These are phyloP conservation scores for Trissolcus japonicus DNA, from an alignment of 2,888 invertebrate genomes.

Conservation along the genomic window DNA sequence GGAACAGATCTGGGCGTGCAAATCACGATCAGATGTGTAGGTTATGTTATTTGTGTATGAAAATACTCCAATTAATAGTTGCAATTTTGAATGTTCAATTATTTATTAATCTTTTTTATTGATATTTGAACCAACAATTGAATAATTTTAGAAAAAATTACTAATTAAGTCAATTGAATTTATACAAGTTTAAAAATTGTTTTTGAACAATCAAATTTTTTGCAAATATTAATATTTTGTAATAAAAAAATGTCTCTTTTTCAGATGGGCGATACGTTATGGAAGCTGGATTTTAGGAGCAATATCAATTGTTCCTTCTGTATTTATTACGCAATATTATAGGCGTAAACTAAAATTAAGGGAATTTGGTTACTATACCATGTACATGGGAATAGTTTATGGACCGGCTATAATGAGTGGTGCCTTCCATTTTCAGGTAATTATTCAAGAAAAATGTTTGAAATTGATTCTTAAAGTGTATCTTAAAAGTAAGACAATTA, in stretches of 20 bases:
- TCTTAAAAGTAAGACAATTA: background rate
- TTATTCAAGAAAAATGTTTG: no score
- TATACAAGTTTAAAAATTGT: no score
- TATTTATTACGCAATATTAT: slow-evolving; percentile 13
- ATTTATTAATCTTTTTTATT: background rate
- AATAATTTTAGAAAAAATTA: no score
- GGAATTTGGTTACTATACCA: slow-evolving; percentile 18
- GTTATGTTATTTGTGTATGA: slow-evolving; percentile 8
- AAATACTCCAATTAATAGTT: background rate
- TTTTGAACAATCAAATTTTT: no score
- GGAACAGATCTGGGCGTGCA: background rate
- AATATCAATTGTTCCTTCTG: slow-evolving; percentile 9
- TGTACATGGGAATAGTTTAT: slow-evolving; percentile 20
- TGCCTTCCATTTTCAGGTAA: slow-evolving; percentile 13
- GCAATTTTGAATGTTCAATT: background rate
- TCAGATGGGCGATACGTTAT: slow-evolving; percentile 38
- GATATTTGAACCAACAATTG: no score
- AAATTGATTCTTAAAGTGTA: background rate
- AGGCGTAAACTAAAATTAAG: slow-evolving; percentile 24
- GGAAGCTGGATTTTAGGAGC: slow-evolving; percentile 15
- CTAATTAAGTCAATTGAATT: no score
- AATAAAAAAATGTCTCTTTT: background rate
- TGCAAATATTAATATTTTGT: background rate
- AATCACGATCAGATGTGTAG: slow-evolving; percentile 27
- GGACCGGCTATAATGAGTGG: slow-evolving; percentile 10